Evolutionary conservation across 2,888 invertebrate species (phyloP), one percentile per base, ranked within the genome.

Genomic region (Leucozona laternaria): DNA sequence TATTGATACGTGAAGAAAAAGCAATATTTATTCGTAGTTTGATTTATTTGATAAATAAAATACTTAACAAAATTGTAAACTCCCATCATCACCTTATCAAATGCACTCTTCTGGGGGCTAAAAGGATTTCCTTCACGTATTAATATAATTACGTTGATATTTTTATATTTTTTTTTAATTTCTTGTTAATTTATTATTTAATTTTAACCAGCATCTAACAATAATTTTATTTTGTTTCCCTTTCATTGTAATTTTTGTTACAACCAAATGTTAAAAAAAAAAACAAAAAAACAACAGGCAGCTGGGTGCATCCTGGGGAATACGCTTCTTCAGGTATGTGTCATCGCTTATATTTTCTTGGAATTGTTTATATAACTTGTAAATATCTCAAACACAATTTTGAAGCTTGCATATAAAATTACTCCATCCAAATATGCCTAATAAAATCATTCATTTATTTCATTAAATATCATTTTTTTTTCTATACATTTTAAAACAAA

Each of bases 261-360:
- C 20, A 55, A 55, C 20, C 70, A 60, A 37, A 53, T 22, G 62
- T 28, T 37, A 15, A 22, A 57, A 53, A 48, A 55, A 71, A n/a
- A n/a, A n/a, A 15, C 17, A 57, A 53, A 48, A 77, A 72, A 64
- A 73, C 73, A 73, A 89, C 88, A 92, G 98, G 98, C 91, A 97
- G 97, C 93, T 97, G 97, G 97, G 99, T 99, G 88, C 98, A 99
- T 94, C 99, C 99, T 89, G 99, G 98, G 91, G 99, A 99, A 94
- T 99, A 98, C 93, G 98, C 99, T 87, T 98, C 98, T 89, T 98
- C 99, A 94, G 99, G 99, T 99, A 95, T 91, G 92, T 92, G 90
- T 90, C 90, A 89, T 88, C 91, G 89, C 87, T 90, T 89, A 87
- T 90, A 90, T 89, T 89, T 91, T 88, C 90, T 90, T 90, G 91